Percentiles rank a stretch among this genome's conserved stretches.
Evolutionary conservation across 2,113 vertebrate species (phyloP).

Genomic region (Protomyctophum bolini): DNA sequence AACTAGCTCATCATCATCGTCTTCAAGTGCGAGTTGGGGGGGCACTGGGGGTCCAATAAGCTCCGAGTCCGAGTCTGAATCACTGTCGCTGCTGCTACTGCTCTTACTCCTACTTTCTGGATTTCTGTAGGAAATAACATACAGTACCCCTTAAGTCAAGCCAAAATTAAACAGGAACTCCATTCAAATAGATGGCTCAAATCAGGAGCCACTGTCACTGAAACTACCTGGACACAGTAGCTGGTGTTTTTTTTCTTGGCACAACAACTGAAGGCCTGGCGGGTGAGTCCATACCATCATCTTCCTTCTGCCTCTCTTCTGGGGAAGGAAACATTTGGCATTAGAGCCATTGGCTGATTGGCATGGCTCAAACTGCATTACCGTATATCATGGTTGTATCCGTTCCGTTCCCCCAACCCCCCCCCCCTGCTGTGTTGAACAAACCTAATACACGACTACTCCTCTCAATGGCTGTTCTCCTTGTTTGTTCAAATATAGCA

Average conservation of each 20-base stretch:
- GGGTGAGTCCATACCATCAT: slow-evolving; percentile 58
- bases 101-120: slow-evolving; percentile 46
- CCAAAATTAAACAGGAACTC: background rate
- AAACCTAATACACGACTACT: slow-evolving; percentile 88
- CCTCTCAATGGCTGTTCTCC: slow-evolving; percentile 93
- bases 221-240: slow-evolving; percentile 55
- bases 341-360: background rate
- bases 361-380: background rate
- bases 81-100: slow-evolving; percentile 56
- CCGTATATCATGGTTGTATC: background rate
- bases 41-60: slow-evolving; percentile 81
- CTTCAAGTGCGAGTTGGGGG: slow-evolving; percentile 43
- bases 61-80: slow-evolving; percentile 66
- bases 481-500: slow-evolving; percentile 96
- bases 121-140: slow-evolving; percentile 50
- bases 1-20: slow-evolving; percentile 68
- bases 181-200: background rate
- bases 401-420: too few species aligned
- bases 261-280: slow-evolving; percentile 22
- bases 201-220: background rate
- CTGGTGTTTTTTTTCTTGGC: slow-evolving; percentile 41
- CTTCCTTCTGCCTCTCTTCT: slow-evolving; percentile 71
- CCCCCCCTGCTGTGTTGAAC: slow-evolving; percentile 6
- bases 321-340: background rate
- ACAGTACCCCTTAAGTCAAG: background rate